phyloP scores from a whole-genome alignment of 1,140 invertebrate genomes.

The Dysdera silvatica region DNA sequence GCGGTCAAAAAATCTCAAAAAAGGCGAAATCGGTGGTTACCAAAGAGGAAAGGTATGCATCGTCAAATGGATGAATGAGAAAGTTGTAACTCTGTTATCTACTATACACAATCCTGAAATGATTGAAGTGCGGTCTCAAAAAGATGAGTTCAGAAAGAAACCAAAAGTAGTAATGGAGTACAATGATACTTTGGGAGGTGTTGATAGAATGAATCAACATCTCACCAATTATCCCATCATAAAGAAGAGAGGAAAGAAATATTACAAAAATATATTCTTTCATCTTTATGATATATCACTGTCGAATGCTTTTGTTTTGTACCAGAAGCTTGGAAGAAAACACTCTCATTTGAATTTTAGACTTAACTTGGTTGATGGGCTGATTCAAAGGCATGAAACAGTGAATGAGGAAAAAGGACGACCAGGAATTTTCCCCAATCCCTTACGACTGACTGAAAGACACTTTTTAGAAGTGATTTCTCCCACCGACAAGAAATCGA shows the following conservation, averaged over 20 bases:
- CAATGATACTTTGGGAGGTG: constrained; percentile 8
- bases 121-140: constrained; percentile 1
- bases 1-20: neutral
- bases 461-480: constrained; percentile 14
- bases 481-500: neutral
- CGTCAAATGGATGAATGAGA: constrained; percentile 1
- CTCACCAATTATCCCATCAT: constrained; percentile 4
- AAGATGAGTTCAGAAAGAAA: constrained; percentile 1
- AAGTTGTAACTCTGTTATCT: constrained; percentile 3
- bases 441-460: neutral
- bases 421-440: neutral
- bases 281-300: neutral
- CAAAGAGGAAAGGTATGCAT: constrained; percentile 5
- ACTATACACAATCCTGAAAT: constrained; percentile 1
- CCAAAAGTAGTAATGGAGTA: constrained; percentile 5
- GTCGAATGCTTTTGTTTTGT: constrained; percentile 8
- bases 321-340: neutral
- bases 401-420: neutral
- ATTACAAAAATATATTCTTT: constrained; percentile 14
- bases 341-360: constrained; percentile 2
- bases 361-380: constrained; percentile 2
- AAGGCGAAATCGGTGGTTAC: neutral
- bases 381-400: constrained; percentile 2
- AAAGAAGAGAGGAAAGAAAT: constrained; percentile 13
- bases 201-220: constrained; percentile 18